A percentile compares a stretch with the other conserved stretches of the same genome.
phyloP scores from a whole-genome alignment of 2,797 vertebrate genomes.

The Hydrolagus colliei region DNA sequence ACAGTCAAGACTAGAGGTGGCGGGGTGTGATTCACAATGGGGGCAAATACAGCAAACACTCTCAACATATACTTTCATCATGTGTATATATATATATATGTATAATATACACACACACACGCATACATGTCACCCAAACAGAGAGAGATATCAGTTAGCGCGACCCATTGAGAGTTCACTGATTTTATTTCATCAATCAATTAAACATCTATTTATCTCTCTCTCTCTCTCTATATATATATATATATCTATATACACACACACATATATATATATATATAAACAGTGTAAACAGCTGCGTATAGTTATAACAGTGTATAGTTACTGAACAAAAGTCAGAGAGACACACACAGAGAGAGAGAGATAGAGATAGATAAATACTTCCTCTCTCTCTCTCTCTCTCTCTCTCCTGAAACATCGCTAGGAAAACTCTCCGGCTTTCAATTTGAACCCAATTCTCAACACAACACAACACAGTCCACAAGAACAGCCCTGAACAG shows the following conservation, averaged over 20 bases:
- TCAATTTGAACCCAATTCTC: too few species aligned
- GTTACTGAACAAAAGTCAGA: neutral
- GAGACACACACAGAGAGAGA: conserved; percentile 11
- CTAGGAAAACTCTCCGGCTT: too few species aligned
- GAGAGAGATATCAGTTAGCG: neutral
- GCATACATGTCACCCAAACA: neutral
- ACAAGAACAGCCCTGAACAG: too few species aligned
- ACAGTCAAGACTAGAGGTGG: neutral
- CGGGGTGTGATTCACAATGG: conserved; percentile 19
- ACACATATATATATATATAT: too few species aligned
- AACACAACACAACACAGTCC: too few species aligned
- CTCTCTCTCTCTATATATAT: too few species aligned
- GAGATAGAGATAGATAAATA: neutral
- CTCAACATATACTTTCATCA: too few species aligned
- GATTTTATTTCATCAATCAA: neutral
- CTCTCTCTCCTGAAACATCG: neutral
- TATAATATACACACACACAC: neutral
- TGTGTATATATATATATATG: neutral
- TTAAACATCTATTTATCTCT: neutral
- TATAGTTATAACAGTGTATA: too few species aligned
- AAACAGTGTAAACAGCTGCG: too few species aligned
- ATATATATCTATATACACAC: too few species aligned
- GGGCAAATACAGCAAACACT: conserved; percentile 17
- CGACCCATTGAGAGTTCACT: neutral
- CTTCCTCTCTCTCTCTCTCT: neutral